These are phyloP conservation scores for Athrips mouffetella DNA, from an alignment of 2,888 invertebrate genomes.

Conservation along the genomic window DNA sequence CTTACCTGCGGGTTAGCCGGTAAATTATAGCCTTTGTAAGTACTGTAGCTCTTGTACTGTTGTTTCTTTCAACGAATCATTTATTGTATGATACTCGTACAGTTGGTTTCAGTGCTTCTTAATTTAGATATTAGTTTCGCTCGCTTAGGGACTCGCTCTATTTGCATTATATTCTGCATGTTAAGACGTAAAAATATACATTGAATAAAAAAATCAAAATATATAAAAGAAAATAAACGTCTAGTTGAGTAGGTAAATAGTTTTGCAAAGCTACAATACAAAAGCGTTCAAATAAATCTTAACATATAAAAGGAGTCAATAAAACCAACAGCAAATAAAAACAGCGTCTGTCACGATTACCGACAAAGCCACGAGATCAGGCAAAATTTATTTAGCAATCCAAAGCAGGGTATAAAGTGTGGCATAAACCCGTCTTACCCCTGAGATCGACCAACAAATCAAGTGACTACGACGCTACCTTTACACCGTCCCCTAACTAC, in stretches of 20 bases:
- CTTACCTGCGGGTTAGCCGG: conserved; percentile 10
- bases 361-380: conserved; percentile 1
- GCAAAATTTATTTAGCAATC: conserved; percentile 9
- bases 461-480: conserved; percentile 29
- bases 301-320: background rate
- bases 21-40: background rate
- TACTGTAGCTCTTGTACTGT: background rate
- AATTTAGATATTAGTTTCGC: too few relatives aligned
- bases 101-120: too few relatives aligned
- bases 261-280: too few relatives aligned
- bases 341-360: background rate
- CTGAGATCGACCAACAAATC: conserved; percentile 29
- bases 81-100: too few relatives aligned
- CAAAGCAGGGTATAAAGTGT: conserved; percentile 1
- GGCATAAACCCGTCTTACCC: conserved; percentile 3
- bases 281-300: background rate
- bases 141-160: too few relatives aligned
- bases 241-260: too few relatives aligned
- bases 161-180: too few relatives aligned
- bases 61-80: too few relatives aligned
- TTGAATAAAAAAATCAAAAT: too few relatives aligned
- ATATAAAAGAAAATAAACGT: too few relatives aligned
- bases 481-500: conserved; percentile 20
- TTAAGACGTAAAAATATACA: too few relatives aligned
- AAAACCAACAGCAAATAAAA: conserved; percentile 2